phyloP scores from a whole-genome alignment of 2,797 vertebrate species.

The Rhabdophis nuchalis region DNA sequence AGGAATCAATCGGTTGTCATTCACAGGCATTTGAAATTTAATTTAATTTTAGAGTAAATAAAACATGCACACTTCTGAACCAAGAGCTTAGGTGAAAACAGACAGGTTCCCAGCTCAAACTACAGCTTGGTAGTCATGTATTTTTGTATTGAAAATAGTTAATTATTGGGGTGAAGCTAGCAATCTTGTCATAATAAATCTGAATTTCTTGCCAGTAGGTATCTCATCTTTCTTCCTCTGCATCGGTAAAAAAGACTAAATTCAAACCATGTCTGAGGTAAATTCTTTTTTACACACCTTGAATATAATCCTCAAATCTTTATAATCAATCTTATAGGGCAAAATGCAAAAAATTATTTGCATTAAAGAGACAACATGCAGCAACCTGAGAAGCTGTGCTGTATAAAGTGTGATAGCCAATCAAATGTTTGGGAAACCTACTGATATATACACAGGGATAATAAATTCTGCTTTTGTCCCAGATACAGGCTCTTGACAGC shows the following conservation, averaged over 20 bases:
- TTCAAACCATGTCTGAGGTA: background rate
- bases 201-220: background rate
- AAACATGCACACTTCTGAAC: background rate
- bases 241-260: background rate
- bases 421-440: background rate
- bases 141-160: background rate
- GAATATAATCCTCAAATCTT: background rate
- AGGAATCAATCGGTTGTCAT: background rate
- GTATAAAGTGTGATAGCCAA: background rate
- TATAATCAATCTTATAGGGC: conserved; percentile 12
- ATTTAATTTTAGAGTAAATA: background rate
- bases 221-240: background rate
- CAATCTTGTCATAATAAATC: conserved; percentile 15
- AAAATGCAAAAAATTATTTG: conserved; percentile 2
- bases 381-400: background rate
- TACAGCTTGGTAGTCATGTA: background rate
- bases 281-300: background rate
- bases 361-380: background rate
- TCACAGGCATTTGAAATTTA: background rate
- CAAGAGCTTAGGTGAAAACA: background rate
- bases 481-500: background rate
- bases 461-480: background rate
- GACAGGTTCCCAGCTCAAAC: background rate
- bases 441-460: background rate
- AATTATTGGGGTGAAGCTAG: background rate